Evolutionary conservation across 2,797 vertebrate species (phyloP).

Genomic region (Anguilla marmorata): DNA sequence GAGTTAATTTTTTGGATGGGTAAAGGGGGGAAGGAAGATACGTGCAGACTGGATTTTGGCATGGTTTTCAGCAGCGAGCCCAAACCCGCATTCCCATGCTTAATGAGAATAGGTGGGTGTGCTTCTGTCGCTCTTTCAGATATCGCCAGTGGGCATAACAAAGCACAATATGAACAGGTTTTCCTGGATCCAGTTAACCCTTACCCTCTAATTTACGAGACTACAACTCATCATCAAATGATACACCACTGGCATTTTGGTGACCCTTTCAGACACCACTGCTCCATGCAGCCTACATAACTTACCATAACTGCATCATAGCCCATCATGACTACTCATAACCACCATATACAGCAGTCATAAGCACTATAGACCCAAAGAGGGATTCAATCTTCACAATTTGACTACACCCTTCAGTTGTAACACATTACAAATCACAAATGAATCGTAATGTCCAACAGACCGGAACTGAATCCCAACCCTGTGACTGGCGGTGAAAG

Average conservation of each 20-base stretch:
- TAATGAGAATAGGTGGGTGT: conserved; percentile 38
- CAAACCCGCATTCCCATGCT: conserved; percentile 28
- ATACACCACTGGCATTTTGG: background rate
- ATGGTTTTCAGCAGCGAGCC: conserved; percentile 33
- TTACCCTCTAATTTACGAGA: conserved; percentile 21
- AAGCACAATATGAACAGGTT: conserved; percentile 29
- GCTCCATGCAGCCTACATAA: background rate
- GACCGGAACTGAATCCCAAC: background rate
- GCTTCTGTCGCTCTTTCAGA: conserved; percentile 22
- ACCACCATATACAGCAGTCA: background rate
- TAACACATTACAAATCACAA: background rate
- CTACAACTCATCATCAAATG: background rate
- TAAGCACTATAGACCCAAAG: background rate
- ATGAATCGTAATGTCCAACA: background rate
- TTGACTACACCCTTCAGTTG: background rate
- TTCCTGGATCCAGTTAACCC: conserved; percentile 43
- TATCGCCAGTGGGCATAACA: background rate
- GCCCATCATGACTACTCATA: background rate
- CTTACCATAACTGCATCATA: background rate
- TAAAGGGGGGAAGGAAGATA: background rate
- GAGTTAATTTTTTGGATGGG: background rate
- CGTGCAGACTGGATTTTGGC: conserved; percentile 23
- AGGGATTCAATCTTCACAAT: background rate
- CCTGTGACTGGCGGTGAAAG: background rate
- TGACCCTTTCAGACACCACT: background rate